phyloP scores from a whole-genome alignment of 2,888 invertebrate species.

The Drosophila mulleri region DNA sequence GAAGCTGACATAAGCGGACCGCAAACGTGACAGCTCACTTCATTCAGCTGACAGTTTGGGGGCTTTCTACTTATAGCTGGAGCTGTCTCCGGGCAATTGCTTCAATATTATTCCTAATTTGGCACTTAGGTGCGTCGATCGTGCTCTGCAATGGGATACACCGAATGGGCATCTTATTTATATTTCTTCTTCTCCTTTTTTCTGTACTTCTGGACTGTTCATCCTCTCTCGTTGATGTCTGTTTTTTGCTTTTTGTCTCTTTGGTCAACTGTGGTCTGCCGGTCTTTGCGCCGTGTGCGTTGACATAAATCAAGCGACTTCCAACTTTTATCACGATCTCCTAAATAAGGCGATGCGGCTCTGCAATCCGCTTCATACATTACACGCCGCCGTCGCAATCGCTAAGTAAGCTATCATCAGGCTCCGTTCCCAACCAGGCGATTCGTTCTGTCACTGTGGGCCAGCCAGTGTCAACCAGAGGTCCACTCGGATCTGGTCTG shows the following conservation, averaged over 20 bases:
- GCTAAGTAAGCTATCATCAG: constrained; percentile 84
- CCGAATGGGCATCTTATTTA: constrained; percentile 36
- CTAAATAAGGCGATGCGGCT: constrained; percentile 83
- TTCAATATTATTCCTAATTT: constrained; percentile 80
- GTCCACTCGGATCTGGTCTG: constrained; percentile 26
- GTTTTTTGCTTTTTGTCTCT: constrained; percentile 8
- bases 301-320: constrained; percentile 85
- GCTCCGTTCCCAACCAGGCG: constrained; percentile 37
- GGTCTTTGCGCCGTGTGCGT: constrained; percentile 65
- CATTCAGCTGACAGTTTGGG: constrained; percentile 70
- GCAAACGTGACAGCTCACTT: constrained; percentile 81
- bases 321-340: constrained; percentile 85
- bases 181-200: constrained; percentile 1
- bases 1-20: constrained; percentile 81
- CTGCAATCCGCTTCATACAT: constrained; percentile 80
- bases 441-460: constrained; percentile 67
- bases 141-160: constrained; percentile 25
- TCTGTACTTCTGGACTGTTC: background rate
- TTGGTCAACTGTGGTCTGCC: constrained; percentile 42
- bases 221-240: background rate
- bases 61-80: constrained; percentile 58
- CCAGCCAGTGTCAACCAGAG: constrained; percentile 64
- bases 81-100: constrained; percentile 61
- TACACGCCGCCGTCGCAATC: constrained; percentile 68
- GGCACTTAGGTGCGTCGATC: constrained; percentile 68